Conservation (phyloP, 2,797 vertebrate genomes). For the Manis javanica region DNA sequence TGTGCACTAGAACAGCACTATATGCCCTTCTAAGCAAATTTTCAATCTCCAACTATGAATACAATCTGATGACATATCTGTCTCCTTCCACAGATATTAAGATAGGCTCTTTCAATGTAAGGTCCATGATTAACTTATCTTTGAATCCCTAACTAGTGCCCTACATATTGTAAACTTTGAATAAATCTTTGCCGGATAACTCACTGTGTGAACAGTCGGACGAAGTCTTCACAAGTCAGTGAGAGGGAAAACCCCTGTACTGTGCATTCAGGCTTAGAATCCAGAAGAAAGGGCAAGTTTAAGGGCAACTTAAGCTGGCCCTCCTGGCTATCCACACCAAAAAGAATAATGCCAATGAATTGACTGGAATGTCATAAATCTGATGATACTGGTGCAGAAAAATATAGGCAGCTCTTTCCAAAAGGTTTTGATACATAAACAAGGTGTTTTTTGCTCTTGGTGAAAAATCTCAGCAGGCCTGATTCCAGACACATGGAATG, state of each 20-base stretch:
- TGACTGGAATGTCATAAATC: background rate
- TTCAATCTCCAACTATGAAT: background rate
- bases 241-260: background rate
- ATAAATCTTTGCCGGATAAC: background rate
- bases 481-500: conserved; percentile 59
- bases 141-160: background rate
- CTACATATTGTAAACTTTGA: background rate
- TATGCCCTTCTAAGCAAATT: background rate
- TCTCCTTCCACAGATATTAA: background rate
- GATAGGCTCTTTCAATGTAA: background rate
- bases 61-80: background rate
- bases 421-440: conserved; percentile 14
- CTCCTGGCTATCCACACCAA: background rate
- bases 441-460: conserved; percentile 56
- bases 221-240: background rate
- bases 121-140: background rate
- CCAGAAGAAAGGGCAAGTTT: background rate
- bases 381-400: background rate
- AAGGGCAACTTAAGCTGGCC: background rate
- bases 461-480: conserved; percentile 56
- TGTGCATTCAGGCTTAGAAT: background rate
- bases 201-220: background rate
- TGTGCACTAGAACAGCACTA: background rate
- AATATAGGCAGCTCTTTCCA: background rate
- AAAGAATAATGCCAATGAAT: background rate